These are phyloP conservation scores for Sepioteuthis lessoniana DNA, from an alignment of 2,888 invertebrate genomes.

Conservation along the genomic window DNA sequence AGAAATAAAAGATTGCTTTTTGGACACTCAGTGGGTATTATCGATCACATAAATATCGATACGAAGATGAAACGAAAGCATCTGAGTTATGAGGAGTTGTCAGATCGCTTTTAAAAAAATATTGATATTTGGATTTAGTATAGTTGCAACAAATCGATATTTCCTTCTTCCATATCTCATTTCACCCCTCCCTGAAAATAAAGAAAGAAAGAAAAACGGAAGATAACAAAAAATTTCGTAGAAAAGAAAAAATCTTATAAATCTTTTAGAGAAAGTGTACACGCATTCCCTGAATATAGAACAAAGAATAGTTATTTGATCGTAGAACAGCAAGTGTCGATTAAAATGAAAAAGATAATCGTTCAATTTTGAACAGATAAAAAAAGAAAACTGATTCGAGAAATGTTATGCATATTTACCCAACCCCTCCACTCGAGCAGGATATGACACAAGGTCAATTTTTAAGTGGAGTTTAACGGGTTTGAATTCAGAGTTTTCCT, in stretches of 20 bases:
- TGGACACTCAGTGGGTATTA: neutral
- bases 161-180: neutral
- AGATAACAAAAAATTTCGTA: fast-evolving
- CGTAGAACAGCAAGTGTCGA: neutral
- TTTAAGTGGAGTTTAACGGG: too few species aligned
- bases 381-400: neutral
- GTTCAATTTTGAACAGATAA: neutral
- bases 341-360: neutral
- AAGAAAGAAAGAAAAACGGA: too few species aligned
- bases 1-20: neutral
- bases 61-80: neutral
- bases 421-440: too few species aligned
- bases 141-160: neutral
- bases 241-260: neutral
- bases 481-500: too few species aligned
- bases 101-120: neutral
- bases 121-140: neutral
- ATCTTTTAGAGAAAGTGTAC: neutral
- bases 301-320: neutral
- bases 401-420: too few species aligned
- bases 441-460: too few species aligned
- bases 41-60: neutral
- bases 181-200: too few species aligned
- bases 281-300: neutral
- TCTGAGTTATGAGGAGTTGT: neutral